Evolutionary conservation across 2,888 invertebrate species (phyloP), one percentile per base, ranked within the genome.

Genomic region (Netelia melanura): DNA sequence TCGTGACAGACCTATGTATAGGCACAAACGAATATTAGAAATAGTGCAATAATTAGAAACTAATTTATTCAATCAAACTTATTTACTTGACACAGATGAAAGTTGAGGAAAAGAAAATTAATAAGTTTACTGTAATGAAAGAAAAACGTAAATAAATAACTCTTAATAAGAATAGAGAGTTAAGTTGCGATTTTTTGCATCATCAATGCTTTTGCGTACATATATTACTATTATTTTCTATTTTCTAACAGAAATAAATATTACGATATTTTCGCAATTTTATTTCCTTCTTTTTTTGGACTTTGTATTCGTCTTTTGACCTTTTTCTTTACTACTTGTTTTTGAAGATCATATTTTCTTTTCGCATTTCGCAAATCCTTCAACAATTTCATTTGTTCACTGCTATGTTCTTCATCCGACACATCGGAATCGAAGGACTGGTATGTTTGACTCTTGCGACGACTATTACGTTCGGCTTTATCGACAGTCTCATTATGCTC

Each of bases 141-240:
- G 5, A 3, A 30, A 30, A 30, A 30, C 30, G 30, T 3, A 5
- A 30, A 30, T 30, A 30, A 30, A 30, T 30, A 30, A 30, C 30
- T 30, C 3, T 30, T 30, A 30, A 30, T 5, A 5, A 30, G 30
- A 5, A 30, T 30, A 30, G 30, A 30, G 5, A 30, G 30, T 30
- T 30, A 30, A 14, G 48, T 48, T 48, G 11, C 48, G 14, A 48
- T 48, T 54, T 17, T 79, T 17, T 84, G 85, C 70, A 79, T 88
- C 83, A 84, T 88, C 38, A 52, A 81, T 1, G 21, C 86, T 11
- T 74, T 82, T 17, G 81, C 85, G 2, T 85, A 86, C 48, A 87
- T 87, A 30, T 23, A 68, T 44, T 68, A 78, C 21, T 64, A 5
- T 86, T 83, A 81, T 85, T 21, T 25, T 74, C 11, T 17, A 38